phyloP scores from a whole-genome alignment of 23 tunicate genomes.

The Diplosoma virens region DNA sequence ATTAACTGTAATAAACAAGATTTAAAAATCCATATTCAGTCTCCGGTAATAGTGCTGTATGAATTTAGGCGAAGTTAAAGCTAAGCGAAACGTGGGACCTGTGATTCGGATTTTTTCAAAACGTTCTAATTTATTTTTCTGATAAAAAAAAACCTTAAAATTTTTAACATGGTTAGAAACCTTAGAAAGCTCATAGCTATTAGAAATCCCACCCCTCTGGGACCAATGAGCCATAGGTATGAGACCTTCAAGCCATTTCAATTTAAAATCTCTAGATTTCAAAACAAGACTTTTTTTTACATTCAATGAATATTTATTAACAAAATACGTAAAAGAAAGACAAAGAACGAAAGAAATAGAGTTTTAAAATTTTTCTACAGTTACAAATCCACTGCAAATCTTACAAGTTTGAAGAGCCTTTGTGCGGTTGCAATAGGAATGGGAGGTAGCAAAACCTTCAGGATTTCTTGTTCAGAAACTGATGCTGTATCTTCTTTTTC shows the following conservation, averaged over 20 bases:
- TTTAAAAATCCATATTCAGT: too few relatives aligned
- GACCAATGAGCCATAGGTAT: conserved; percentile 9
- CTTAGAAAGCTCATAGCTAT: too few relatives aligned
- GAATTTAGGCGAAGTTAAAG: too few relatives aligned
- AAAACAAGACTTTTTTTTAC: background rate
- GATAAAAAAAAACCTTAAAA: background rate
- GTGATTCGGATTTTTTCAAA: conserved; percentile 6
- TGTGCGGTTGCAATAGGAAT: background rate
- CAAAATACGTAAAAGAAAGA: background rate
- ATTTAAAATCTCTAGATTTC: too few relatives aligned
- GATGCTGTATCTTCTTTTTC: conserved; percentile 13
- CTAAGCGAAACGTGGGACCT: conserved; percentile 11
- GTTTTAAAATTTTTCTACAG: background rate
- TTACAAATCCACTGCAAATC: conserved; percentile 8
- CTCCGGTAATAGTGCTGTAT: too few relatives aligned
- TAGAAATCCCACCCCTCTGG: conserved; percentile 13
- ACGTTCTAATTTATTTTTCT: background rate
- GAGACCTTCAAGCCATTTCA: conserved; percentile 3
- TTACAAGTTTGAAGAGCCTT: conserved; percentile 11
- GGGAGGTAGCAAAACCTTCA: conserved; percentile 3
- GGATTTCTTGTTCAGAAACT: background rate
- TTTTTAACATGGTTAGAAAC: background rate
- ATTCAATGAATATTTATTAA: background rate
- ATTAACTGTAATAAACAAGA: too few relatives aligned
- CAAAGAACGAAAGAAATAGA: background rate